A percentile compares a stretch with the other conserved stretches of the same genome.
These are phyloP conservation scores for Eudyptes chrysolophus DNA, from an alignment of 2,113 vertebrate species.

Conservation along the genomic window DNA sequence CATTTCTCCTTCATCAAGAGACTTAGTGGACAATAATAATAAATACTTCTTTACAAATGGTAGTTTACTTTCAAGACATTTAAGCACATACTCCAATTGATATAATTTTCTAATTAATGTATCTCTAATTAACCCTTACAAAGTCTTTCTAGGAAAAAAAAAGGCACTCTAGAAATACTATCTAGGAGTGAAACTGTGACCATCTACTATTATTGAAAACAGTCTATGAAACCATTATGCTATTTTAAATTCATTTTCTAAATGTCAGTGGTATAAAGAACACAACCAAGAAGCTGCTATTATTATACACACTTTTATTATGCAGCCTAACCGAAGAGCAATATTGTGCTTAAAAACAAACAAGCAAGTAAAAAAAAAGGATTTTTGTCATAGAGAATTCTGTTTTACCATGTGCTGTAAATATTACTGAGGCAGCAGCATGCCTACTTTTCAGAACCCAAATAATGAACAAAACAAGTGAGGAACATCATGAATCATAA, in stretches of 20 bases:
- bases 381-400: conserved; percentile 51
- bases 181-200: neutral
- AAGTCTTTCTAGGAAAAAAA: neutral
- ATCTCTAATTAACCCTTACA: neutral
- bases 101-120: neutral
- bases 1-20: neutral
- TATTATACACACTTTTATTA: neutral
- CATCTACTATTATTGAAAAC: neutral
- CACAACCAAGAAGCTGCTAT: neutral
- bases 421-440: conserved; percentile 40
- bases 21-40: neutral
- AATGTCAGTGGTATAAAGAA: neutral
- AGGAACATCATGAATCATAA: neutral
- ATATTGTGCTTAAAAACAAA: neutral
- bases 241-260: neutral
- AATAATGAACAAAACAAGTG: conserved; percentile 32
- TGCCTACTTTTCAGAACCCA: conserved; percentile 4
- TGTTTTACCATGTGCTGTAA: conserved; percentile 36
- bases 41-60: neutral
- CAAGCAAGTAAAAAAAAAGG: neutral
- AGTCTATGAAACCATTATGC: neutral
- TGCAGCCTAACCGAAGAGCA: neutral
- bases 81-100: neutral
- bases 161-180: neutral
- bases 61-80: neutral